Percentiles rank a stretch among this genome's conserved stretches.
These are phyloP conservation scores for Strigops habroptila DNA, from an alignment of 2,113 vertebrate genomes.

Conservation along the genomic window DNA sequence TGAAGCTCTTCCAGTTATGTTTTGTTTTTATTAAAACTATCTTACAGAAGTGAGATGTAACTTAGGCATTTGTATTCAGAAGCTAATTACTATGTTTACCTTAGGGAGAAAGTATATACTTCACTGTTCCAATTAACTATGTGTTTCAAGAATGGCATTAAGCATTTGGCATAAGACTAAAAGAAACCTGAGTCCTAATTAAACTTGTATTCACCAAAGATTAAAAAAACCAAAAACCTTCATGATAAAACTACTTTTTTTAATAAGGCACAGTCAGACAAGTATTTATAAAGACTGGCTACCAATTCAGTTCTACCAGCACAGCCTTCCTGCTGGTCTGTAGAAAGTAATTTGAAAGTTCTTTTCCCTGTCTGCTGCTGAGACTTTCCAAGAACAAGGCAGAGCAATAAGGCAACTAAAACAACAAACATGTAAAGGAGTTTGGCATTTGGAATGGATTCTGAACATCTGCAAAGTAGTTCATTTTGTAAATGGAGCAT, in stretches of 20 bases:
- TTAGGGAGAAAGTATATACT: background rate
- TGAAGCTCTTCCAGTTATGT: background rate
- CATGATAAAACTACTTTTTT: background rate
- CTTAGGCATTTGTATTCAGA: background rate
- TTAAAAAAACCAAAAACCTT: background rate
- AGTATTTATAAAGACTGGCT: slow-evolving; percentile 12
- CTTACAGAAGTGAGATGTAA: slow-evolving; percentile 7
- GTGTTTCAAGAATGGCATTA: background rate
- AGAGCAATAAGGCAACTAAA: slow-evolving; percentile 34
- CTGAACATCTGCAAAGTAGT: slow-evolving; percentile 29
- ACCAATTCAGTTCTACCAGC: background rate
- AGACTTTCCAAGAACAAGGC: background rate
- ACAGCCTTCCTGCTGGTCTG: background rate
- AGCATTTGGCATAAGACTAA: background rate
- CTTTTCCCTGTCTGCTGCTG: background rate
- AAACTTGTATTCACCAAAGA: background rate
- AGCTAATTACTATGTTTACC: background rate
- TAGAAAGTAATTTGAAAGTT: background rate
- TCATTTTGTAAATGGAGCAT: slow-evolving; percentile 53
- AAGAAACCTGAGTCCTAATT: background rate
- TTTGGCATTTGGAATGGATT: background rate
- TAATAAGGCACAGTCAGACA: slow-evolving; percentile 57
- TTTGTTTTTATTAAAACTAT: background rate
- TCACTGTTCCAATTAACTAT: background rate
- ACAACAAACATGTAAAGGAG: background rate